Evolutionary conservation across 2,888 invertebrate species (phyloP), one percentile per base, ranked within the genome.

Genomic region (Allacma fusca): DNA sequence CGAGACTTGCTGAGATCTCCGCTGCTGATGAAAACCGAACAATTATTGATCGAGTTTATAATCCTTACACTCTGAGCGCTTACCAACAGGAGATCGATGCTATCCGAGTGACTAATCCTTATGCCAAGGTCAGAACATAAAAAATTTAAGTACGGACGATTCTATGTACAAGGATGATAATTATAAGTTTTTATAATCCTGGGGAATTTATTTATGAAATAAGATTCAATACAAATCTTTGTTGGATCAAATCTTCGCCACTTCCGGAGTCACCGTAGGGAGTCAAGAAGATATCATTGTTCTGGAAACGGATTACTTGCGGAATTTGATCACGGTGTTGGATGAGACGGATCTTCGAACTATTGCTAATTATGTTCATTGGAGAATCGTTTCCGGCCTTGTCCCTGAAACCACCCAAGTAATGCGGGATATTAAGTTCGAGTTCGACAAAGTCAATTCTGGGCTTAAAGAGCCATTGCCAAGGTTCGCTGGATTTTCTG

Each of bases 51-150:
- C 64, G 80, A 28, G 80, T 82, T 75, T 84, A 83, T 78, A 82
- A 84, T 69, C 77, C 76, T 1, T 78, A 67, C 26, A 57, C 29
- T 16, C 70, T 83, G 13, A 70, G 69, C 9, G 80, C 71, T n/a
- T 82, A 76, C 34, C 81, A 83, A 68, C 44, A 81, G 23, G 80
- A 80, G 68, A 57, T 24, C 19, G 79, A 68, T 57, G 80, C 80
- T 69, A 79, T 80, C 44, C 40, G 78, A 19, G 73, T 75, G 65
- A 79, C 80, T 13, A 82, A 81, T 62, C 73, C 76, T 0, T 50
- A 73, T 40, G 77, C 76, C 12, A 76, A 50, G 86, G 91, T 62
- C n/a, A n/a, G n/a, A n/a, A n/a, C n/a, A n/a, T n/a, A n/a, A n/a
- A n/a, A n/a, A n/a, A n/a, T n/a, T n/a, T n/a, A n/a, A n/a, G n/a